These are phyloP conservation scores for Morpho achilles DNA, from an alignment of 2,888 invertebrate species.

Conservation along the genomic window DNA sequence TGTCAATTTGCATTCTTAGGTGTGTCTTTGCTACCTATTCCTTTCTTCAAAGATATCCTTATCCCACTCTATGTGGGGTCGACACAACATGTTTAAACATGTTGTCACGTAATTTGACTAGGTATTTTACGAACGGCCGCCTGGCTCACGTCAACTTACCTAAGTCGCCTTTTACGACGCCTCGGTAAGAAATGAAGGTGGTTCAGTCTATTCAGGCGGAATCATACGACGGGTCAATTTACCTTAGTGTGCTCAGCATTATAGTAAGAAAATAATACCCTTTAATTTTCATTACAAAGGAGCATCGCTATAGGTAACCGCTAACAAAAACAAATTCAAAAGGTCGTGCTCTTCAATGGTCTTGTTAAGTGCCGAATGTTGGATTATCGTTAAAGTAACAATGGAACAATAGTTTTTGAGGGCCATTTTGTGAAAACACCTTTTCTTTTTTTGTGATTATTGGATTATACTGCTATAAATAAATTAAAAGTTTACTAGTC, in stretches of 20 bases:
- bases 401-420: conserved; percentile 45
- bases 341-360: conserved; percentile 16
- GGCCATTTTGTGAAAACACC: conserved; percentile 41
- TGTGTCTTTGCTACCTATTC: background rate
- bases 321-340: conserved; percentile 17
- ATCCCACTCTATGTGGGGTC: no score
- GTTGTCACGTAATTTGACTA: no score
- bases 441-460: conserved; percentile 26
- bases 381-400: conserved; percentile 28
- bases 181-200: no score
- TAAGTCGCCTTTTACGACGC: no score
- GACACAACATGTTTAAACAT: no score
- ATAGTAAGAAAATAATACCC: background rate
- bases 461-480: background rate
- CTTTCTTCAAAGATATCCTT: background rate
- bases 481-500: background rate
- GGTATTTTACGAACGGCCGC: no score
- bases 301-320: conserved; percentile 9
- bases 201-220: no score
- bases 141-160: no score
- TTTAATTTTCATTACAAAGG: conserved; percentile 12
- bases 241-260: background rate
- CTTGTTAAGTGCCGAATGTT: conserved; percentile 24
- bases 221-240: background rate
- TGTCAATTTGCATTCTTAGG: no score